Percentiles rank a stretch among this genome's conserved stretches.
These are phyloP conservation scores for Hemiscyllium ocellatum DNA, from an alignment of 2,113 vertebrate genomes.

Conservation along the genomic window DNA sequence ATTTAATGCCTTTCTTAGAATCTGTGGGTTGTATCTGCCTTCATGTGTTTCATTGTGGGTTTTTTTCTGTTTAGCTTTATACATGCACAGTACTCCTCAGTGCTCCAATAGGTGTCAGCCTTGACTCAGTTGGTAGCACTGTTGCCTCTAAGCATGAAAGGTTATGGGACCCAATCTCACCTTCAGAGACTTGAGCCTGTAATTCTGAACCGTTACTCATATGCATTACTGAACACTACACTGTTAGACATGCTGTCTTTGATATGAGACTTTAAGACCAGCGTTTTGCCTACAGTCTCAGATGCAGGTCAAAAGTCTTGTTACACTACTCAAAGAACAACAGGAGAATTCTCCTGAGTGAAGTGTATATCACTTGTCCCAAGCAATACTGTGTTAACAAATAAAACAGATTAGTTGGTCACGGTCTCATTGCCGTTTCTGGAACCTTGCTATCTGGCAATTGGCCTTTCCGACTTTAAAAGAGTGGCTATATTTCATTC, in stretches of 20 bases:
- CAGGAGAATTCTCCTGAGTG: background rate
- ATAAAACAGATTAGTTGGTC: background rate
- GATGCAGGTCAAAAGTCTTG: background rate
- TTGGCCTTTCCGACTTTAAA: background rate
- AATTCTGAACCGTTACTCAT: background rate
- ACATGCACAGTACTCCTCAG: background rate
- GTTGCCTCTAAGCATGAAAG: background rate
- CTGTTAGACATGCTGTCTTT: background rate
- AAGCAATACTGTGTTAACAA: background rate
- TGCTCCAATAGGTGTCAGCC: background rate
- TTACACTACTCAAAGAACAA: background rate
- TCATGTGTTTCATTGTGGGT: background rate
- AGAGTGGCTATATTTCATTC: background rate
- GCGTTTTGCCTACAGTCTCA: background rate
- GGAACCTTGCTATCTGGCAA: background rate
- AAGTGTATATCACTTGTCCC: background rate
- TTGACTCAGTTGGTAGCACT: background rate
- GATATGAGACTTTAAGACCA: background rate
- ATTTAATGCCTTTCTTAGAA: background rate
- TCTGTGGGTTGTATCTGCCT: background rate
- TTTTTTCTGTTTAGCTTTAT: background rate
- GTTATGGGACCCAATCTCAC: background rate
- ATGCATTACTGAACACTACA: background rate
- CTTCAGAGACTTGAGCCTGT: background rate
- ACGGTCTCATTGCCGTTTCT: background rate